These are phyloP conservation scores for Sardina pilchardus DNA, from an alignment of 2,113 vertebrate genomes.

Conservation along the genomic window DNA sequence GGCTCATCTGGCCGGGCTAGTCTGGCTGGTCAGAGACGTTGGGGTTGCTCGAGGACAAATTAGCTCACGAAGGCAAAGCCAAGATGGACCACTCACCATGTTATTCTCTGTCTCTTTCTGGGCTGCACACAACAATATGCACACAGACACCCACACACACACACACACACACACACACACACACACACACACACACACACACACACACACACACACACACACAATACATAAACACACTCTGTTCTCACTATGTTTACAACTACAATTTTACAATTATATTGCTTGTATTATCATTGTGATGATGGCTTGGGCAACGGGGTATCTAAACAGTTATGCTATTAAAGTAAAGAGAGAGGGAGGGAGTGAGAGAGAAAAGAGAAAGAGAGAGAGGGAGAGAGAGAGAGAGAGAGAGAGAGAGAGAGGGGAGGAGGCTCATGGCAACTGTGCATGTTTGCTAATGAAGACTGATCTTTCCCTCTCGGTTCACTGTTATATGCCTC, in stretches of 20 bases:
- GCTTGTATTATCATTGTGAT: neutral
- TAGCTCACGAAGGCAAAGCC: neutral
- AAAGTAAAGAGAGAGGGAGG: neutral
- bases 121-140: neutral
- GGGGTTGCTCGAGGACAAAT: neutral
- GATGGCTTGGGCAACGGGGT: neutral
- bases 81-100: neutral
- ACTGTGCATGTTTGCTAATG: neutral
- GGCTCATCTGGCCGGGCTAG: neutral
- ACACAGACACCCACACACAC: neutral
- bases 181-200: neutral
- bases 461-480: constrained; percentile 2
- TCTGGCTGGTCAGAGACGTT: neutral
- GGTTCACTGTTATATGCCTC: neutral
- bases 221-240: neutral
- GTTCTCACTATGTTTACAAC: neutral
- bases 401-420: neutral
- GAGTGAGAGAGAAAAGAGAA: neutral
- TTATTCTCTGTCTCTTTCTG: neutral
- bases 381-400: neutral
- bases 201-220: neutral
- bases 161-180: neutral
- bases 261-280: too few species aligned
- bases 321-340: neutral
- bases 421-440: neutral